These are phyloP conservation scores for Hypercompe scribonia DNA, from an alignment of 2,888 invertebrate genomes.

Conservation along the genomic window DNA sequence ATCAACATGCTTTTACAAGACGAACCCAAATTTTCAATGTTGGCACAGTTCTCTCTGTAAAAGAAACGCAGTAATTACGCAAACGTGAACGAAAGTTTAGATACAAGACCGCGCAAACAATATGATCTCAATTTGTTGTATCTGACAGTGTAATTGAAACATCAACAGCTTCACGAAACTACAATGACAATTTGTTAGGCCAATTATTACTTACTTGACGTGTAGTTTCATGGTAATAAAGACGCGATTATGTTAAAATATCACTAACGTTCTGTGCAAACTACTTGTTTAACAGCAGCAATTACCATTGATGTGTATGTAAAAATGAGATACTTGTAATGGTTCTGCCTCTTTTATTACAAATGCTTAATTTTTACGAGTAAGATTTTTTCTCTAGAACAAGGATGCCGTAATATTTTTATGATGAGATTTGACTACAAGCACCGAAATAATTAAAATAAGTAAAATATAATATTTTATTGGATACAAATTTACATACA, in stretches of 20 bases:
- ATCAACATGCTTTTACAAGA: background rate
- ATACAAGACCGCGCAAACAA: background rate
- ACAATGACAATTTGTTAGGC: conserved; percentile 18
- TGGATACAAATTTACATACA: too few relatives aligned
- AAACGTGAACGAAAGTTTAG: background rate
- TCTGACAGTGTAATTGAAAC: background rate
- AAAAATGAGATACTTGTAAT: conserved; percentile 18
- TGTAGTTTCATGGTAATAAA: conserved; percentile 24
- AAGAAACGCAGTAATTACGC: background rate
- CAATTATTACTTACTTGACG: conserved; percentile 13
- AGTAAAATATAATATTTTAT: too few relatives aligned
- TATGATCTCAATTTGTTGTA: background rate
- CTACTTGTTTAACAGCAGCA: conserved; percentile 20
- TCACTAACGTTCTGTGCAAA: conserved; percentile 30
- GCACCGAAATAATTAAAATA: too few relatives aligned
- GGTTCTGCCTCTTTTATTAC: background rate
- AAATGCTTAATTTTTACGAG: background rate
- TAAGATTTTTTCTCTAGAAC: background rate
- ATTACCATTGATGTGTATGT: conserved; percentile 23
- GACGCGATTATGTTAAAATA: conserved; percentile 18
- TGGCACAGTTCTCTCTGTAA: background rate
- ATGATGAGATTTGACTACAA: background rate
- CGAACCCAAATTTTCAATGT: background rate
- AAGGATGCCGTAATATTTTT: background rate
- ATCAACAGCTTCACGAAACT: conserved; percentile 9